A percentile compares a stretch with the other conserved stretches of the same genome.
Evolutionary conservation across 1,140 invertebrate genomes (phyloP).

Genomic region (Neotoxoptera formosana): DNA sequence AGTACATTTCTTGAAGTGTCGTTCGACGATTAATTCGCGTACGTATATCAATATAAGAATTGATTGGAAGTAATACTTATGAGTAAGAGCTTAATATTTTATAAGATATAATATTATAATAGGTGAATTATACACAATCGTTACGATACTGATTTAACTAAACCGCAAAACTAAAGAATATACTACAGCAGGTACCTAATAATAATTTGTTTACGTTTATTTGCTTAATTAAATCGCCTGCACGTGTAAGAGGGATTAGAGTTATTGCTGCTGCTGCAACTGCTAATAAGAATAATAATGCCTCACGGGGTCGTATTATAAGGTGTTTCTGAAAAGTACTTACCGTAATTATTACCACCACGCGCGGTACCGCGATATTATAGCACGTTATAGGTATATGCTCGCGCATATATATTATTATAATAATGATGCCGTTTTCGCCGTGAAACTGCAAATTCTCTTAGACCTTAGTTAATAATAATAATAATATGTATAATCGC

Average conservation of each 20-base stretch:
- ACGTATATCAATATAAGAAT: background rate
- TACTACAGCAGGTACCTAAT: background rate
- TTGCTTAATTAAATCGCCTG: constrained; percentile 11
- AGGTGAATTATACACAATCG: background rate
- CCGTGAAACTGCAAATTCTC: background rate
- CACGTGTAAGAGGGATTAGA: background rate
- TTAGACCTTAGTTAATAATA: background rate
- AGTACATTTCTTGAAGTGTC: no score
- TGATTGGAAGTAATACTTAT: background rate
- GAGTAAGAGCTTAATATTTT: background rate
- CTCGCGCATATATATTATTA: background rate
- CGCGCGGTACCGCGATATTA: background rate
- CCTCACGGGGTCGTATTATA: background rate
- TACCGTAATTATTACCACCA: constrained; percentile 20
- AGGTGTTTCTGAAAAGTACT: constrained; percentile 32
- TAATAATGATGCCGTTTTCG: background rate
- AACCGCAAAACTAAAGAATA: background rate
- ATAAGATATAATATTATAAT: background rate
- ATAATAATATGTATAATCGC: constrained; percentile 21
- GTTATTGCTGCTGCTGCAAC: background rate
- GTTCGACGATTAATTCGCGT: no score
- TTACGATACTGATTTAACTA: background rate
- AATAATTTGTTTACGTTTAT: background rate
- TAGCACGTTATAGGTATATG: background rate
- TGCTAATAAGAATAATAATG: constrained; percentile 19